phyloP scores from a whole-genome alignment of 2,113 vertebrate genomes.

The Naja naja region DNA sequence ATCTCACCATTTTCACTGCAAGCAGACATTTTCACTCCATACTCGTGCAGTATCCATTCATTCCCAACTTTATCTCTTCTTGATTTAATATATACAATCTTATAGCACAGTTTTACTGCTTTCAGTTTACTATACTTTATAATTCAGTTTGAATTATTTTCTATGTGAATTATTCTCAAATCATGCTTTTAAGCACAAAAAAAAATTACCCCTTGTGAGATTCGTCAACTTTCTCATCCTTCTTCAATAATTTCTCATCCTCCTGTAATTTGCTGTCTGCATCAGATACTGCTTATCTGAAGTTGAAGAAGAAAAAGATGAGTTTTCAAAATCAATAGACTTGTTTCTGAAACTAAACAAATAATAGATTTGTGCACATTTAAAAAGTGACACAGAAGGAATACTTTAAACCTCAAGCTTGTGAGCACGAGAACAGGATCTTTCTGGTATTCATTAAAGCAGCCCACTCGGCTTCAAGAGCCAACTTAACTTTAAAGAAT shows the following conservation, averaged over 20 bases:
- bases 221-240: not conserved
- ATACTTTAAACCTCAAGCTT: not conserved
- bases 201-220: not conserved
- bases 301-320: not conserved
- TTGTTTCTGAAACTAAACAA: not conserved
- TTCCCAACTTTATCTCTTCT: not conserved
- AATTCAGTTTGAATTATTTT: slow-evolving; percentile 10
- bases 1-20: not conserved
- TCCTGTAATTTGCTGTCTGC: not conserved
- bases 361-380: not conserved
- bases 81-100: not conserved
- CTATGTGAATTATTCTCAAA: not conserved
- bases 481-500: not conserved
- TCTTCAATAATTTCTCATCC: not conserved
- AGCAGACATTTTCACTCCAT: not conserved
- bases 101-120: not conserved
- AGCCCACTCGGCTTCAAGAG: not conserved
- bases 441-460: not conserved
- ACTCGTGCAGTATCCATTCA: not conserved
- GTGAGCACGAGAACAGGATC: not conserved
- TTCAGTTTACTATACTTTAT: not conserved
- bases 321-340: not conserved
- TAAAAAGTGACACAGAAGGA: not conserved
- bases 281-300: not conserved
- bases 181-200: not conserved